Evolutionary conservation across 1,140 invertebrate species (phyloP).

Genomic region (Drosophila tristis): DNA sequence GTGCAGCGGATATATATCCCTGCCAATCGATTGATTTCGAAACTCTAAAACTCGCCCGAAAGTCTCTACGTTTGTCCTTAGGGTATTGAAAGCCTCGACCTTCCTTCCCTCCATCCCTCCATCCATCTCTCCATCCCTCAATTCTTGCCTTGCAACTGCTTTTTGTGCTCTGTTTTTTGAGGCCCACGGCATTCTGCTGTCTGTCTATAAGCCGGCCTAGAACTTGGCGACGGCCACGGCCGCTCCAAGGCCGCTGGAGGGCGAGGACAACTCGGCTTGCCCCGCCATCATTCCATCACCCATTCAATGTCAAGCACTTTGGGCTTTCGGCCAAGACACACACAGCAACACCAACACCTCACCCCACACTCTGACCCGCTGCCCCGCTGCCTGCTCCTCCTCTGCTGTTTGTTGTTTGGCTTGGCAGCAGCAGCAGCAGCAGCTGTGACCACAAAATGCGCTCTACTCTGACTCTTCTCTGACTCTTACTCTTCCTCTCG

Average conservation of each 20-base stretch:
- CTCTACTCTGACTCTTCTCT: neutral
- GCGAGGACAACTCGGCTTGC: slow-evolving; percentile 29
- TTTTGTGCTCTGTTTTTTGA: slow-evolving; percentile 14
- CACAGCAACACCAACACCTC: neutral
- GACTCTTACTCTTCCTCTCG: slow-evolving; percentile 1
- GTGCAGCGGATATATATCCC: too few relatives aligned
- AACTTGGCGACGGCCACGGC: slow-evolving; percentile 46
- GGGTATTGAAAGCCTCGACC: slow-evolving; percentile 30
- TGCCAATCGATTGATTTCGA: too few relatives aligned
- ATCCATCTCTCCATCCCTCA: slow-evolving; percentile 1
- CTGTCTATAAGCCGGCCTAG: slow-evolving; percentile 42
- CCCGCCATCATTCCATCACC: neutral
- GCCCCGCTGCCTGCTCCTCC: neutral
- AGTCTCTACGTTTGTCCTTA: neutral
- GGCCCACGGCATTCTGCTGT: slow-evolving; percentile 1
- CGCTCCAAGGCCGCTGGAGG: slow-evolving; percentile 46
- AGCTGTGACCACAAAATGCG: slow-evolving; percentile 28
- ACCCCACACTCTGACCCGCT: too few relatives aligned
- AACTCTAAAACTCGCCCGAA: too few relatives aligned
- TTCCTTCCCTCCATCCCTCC: neutral
- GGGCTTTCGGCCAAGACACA: slow-evolving; percentile 40
- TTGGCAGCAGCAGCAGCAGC: slow-evolving; percentile 34
- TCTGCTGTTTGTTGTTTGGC: slow-evolving; percentile 7
- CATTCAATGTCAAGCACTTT: slow-evolving; percentile 47
- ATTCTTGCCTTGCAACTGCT: slow-evolving; percentile 5